Evolutionary conservation across 2,113 vertebrate species (phyloP).

Genomic region (Solea solea): DNA sequence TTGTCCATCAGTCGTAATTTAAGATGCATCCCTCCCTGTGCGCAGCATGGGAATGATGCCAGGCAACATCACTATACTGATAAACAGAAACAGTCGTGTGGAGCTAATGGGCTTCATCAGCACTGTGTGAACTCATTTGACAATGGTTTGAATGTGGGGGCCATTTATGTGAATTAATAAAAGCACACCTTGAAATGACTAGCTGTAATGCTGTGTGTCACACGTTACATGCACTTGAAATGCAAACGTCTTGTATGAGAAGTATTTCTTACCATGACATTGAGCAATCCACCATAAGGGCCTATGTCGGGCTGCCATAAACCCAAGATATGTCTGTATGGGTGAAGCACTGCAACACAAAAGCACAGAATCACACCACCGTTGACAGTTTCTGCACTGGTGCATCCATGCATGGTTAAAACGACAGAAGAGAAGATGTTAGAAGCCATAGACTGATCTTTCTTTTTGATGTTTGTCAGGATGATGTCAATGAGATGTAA

Average conservation of each 20-base stretch:
- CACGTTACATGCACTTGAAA: no score
- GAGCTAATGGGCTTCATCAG: no score
- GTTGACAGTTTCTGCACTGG: neutral
- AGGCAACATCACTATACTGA: no score
- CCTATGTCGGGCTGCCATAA: slow-evolving; percentile 99
- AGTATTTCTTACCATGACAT: slow-evolving; percentile 91
- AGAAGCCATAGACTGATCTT: neutral
- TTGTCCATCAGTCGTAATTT: no score
- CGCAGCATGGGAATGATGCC: no score
- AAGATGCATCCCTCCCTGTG: no score
- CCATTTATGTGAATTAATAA: no score
- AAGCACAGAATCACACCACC: slow-evolving; percentile 47
- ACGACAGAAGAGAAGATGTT: slow-evolving; percentile 23
- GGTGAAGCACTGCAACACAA: slow-evolving; percentile 89
- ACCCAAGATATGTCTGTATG: slow-evolving; percentile 93
- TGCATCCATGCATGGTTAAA: slow-evolving; percentile 13
- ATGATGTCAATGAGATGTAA: neutral
- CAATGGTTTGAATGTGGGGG: no score
- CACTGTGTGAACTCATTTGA: no score
- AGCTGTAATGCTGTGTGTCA: no score
- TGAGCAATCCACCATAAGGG: slow-evolving; percentile 96
- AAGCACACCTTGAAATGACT: no score
- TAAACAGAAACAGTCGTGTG: no score
- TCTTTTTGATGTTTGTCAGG: slow-evolving; percentile 3
- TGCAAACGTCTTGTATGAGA: slow-evolving; percentile 5